Evolutionary conservation across 30 jellyfish, hydroid and myxozoan genomes (phyloP).

Genomic region (Cassiopea xamachana): DNA sequence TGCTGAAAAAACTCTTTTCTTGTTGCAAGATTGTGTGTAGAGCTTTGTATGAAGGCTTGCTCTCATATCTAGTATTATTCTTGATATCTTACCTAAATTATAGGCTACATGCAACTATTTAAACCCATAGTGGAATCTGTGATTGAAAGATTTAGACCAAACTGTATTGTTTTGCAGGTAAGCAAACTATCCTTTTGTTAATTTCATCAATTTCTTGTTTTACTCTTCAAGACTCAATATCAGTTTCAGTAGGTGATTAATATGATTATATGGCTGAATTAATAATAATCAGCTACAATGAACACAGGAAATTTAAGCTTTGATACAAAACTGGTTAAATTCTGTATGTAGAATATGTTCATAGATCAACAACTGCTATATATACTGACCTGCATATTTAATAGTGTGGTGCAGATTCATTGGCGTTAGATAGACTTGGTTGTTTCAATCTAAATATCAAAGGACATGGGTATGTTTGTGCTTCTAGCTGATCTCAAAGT

Average conservation of each 20-base stretch:
- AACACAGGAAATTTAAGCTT: no score
- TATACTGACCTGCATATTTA: background rate
- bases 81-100: background rate
- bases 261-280: no score
- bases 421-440: constrained; percentile 96
- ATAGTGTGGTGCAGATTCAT: constrained; percentile 99
- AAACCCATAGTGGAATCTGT: constrained; percentile 96
- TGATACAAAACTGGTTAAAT: no score
- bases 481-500: background rate
- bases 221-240: no score
- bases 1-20: no score
- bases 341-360: no score
- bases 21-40: no score
- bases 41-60: background rate
- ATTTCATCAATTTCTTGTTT: background rate
- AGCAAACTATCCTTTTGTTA: background rate
- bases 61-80: no score
- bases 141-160: constrained; percentile 85
- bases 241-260: no score
- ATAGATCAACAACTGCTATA: no score
- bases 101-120: constrained; percentile 80
- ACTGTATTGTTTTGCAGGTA: constrained; percentile 94
- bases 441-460: constrained; percentile 89
- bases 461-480: constrained; percentile 85
- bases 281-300: no score